phyloP scores from a whole-genome alignment of 2,113 vertebrate species.

The Jacana jacana region DNA sequence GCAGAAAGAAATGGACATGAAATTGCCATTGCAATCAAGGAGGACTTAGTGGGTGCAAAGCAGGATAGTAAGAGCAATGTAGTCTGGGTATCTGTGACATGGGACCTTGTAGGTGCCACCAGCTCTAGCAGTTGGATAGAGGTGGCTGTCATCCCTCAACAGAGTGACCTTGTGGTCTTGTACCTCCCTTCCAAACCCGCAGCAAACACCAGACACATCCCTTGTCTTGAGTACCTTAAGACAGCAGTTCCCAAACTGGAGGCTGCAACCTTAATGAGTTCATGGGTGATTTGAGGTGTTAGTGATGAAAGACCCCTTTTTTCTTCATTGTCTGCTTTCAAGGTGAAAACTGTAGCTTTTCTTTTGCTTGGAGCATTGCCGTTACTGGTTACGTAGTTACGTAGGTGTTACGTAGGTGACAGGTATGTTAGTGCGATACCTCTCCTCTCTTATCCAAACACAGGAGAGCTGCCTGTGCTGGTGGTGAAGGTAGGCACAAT shows the following conservation, averaged over 20 bases:
- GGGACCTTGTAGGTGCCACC: neutral
- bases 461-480: neutral
- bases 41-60: neutral
- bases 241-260: neutral
- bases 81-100: neutral
- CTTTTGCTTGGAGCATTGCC: neutral
- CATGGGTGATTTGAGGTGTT: neutral
- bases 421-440: neutral
- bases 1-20: neutral
- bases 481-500: neutral
- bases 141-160: neutral
- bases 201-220: neutral
- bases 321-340: neutral
- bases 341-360: neutral
- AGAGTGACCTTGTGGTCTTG: neutral
- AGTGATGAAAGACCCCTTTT: neutral
- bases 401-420: too few relatives aligned
- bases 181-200: neutral
- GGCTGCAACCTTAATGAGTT: neutral
- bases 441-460: neutral
- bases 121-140: neutral
- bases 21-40: neutral
- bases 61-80: neutral
- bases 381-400: too few relatives aligned
- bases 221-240: neutral